A percentile compares a stretch with the other conserved stretches of the same genome.
phyloP scores from a whole-genome alignment of 2,113 vertebrate species.

The Oostethus manadensis region DNA sequence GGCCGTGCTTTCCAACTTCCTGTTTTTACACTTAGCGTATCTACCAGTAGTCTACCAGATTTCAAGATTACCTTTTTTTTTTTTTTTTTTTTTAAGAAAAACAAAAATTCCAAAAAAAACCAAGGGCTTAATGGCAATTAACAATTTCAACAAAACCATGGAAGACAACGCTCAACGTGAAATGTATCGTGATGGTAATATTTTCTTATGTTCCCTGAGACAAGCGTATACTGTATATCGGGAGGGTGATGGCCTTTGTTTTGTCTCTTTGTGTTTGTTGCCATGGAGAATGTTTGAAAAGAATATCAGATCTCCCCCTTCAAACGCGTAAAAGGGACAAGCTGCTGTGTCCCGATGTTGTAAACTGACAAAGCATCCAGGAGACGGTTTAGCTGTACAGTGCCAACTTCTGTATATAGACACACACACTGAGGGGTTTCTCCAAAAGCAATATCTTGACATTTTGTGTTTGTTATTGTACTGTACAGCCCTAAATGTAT shows the following conservation, averaged over 20 bases:
- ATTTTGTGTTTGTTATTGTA: slow-evolving; percentile 77
- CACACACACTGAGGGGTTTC: slow-evolving; percentile 73
- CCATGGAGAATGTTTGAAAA: slow-evolving; percentile 71
- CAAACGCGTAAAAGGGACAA: slow-evolving; percentile 49
- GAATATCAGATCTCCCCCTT: slow-evolving; percentile 58
- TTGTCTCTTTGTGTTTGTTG: slow-evolving; percentile 56
- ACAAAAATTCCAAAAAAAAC: slow-evolving; percentile 48
- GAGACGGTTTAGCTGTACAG: slow-evolving; percentile 70
- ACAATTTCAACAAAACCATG: slow-evolving; percentile 68
- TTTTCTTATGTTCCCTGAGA: slow-evolving; percentile 69
- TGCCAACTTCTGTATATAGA: slow-evolving; percentile 79
- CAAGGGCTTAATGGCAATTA: slow-evolving; percentile 74
- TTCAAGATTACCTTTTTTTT: slow-evolving; percentile 64
- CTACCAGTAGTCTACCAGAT: slow-evolving; percentile 58
- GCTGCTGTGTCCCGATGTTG: slow-evolving; percentile 48
- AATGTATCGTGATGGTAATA: slow-evolving; percentile 71
- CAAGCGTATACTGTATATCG: slow-evolving; percentile 56
- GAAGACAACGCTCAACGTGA: slow-evolving; percentile 67
- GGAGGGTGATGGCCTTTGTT: slow-evolving; percentile 42
- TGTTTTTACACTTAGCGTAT: slow-evolving; percentile 54
- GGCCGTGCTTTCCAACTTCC: slow-evolving; percentile 63
- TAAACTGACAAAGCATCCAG: slow-evolving; percentile 51
- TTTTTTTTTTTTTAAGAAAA: slow-evolving; percentile 23
- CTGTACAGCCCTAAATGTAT: slow-evolving; percentile 81
- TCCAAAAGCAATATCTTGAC: slow-evolving; percentile 81